Percentiles rank a stretch among this genome's conserved stretches.
phyloP scores from a whole-genome alignment of 2,797 vertebrate genomes.

The Hippoglossus hippoglossus region DNA sequence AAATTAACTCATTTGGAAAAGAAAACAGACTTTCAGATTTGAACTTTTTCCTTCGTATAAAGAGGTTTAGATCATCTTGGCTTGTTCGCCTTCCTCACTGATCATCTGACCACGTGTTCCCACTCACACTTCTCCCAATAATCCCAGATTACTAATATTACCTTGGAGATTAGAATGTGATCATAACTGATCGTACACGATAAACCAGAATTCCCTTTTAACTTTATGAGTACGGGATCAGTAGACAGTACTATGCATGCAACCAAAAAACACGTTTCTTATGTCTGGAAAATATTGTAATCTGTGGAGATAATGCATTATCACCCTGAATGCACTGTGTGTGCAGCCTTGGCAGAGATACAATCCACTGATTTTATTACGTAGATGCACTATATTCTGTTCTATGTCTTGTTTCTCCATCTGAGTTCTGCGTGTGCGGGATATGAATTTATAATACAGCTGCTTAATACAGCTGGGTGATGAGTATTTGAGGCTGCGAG shows the following conservation, averaged over 20 bases:
- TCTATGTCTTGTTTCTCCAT: neutral
- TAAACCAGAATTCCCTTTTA: neutral
- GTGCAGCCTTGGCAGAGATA: neutral
- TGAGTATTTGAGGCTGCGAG: constrained; percentile 55
- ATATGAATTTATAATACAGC: constrained; percentile 31
- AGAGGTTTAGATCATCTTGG: no score
- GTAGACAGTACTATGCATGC: neutral
- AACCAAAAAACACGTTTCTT: neutral
- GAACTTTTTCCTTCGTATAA: no score
- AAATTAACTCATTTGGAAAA: no score
- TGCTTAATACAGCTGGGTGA: constrained; percentile 47
- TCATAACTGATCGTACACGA: neutral
- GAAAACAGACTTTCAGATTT: neutral
- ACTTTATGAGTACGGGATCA: neutral
- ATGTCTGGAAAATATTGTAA: neutral
- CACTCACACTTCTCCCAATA: neutral
- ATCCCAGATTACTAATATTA: neutral
- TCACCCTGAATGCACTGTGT: constrained; percentile 1
- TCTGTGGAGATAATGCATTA: neutral
- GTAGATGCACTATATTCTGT: neutral
- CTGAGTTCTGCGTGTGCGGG: neutral
- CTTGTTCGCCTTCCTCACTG: no score
- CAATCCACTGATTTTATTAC: neutral
- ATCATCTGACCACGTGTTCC: no score
- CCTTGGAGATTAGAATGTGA: neutral